These are phyloP conservation scores for Petrolisthes manimaculis DNA, from an alignment of 2,888 invertebrate genomes.

Conservation along the genomic window DNA sequence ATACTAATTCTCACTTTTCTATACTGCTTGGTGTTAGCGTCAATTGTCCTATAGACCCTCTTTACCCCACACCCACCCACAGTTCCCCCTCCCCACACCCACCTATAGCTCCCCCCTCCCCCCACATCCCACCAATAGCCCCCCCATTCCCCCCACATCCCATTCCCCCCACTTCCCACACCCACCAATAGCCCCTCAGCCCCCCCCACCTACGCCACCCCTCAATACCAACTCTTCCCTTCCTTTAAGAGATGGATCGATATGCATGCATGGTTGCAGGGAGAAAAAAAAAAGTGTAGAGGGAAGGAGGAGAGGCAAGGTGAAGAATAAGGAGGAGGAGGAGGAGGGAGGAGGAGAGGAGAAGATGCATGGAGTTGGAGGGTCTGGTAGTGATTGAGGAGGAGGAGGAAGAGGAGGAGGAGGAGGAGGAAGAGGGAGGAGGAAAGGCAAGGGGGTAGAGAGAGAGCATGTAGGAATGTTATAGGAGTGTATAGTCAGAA, in stretches of 20 bases:
- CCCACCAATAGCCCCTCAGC: slow-evolving; percentile 1
- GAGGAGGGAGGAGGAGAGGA: background rate
- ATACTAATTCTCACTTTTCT: too few species aligned
- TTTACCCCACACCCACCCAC: background rate
- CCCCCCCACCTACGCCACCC: background rate
- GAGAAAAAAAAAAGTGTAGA: background rate
- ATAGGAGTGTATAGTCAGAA: background rate
- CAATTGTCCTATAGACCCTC: too few species aligned
- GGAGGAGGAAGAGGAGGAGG: background rate
- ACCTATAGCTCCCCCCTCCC: background rate
- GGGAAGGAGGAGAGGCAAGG: background rate
- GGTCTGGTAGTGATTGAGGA: background rate
- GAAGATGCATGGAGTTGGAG: background rate
- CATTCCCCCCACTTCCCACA: background rate
- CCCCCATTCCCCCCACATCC: background rate
- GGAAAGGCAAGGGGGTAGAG: background rate
- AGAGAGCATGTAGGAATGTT: background rate
- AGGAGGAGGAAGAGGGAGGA: background rate
- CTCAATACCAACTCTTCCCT: slow-evolving; percentile 1
- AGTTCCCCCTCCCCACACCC: background rate
- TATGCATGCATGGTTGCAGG: background rate
- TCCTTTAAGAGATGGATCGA: slow-evolving; percentile 6
- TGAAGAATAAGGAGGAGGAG: background rate
- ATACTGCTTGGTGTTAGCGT: too few species aligned
- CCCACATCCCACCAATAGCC: background rate